Base-by-base conservation (phyloP, 2,888 invertebrate species). In the Teleogryllus oceanicus region DNA sequence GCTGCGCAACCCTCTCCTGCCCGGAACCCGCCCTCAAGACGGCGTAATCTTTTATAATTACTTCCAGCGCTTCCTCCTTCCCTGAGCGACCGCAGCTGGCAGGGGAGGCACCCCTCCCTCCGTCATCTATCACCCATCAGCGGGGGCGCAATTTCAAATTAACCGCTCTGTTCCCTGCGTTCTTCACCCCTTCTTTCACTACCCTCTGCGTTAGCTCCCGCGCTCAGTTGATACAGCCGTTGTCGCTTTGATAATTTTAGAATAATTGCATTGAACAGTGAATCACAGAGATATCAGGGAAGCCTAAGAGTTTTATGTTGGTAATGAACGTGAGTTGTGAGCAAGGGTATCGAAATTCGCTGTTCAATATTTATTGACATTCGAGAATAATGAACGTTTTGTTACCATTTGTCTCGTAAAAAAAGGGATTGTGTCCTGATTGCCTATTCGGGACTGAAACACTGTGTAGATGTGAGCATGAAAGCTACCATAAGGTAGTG, bases 161-260 rank as follows among this genome's bases (percentile, higher is more conserved):
- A 62, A 62, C 62, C 13, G 62, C 62, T 62, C 62, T 62, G 13
- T 12, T n/a, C 62, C 13, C 62, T n/a, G 62, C n/a, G 62, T 13
- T 62, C 62, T 62, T 62, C 62, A 62, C 62, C 62, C 62, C n/a
- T 62, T n/a, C 62, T 18, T 13, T 62, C 16, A 62, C 37, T 62
- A 13, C 62, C 62, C 62, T 62, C 62, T 62, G 37, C 37, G 37
- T 37, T 37, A 8, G 37, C 37, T 5, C 37, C 37, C 37, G 37
- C n/a, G 62, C 62, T 62, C 62, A n/a, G 62, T 62, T 62, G 13
- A 62, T 62, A 62, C 62, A 62, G n/a, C 62, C 62, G 62, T 62
- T 18, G 62, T 18, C 62, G 13, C 62, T 62, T 62, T 62, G 62
- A 62, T 62, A 62, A 62, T 62, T 62, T n/a, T 62, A 16, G 62